Conservation (phyloP, 2,797 vertebrate genomes). For the Balearica regulorum region DNA sequence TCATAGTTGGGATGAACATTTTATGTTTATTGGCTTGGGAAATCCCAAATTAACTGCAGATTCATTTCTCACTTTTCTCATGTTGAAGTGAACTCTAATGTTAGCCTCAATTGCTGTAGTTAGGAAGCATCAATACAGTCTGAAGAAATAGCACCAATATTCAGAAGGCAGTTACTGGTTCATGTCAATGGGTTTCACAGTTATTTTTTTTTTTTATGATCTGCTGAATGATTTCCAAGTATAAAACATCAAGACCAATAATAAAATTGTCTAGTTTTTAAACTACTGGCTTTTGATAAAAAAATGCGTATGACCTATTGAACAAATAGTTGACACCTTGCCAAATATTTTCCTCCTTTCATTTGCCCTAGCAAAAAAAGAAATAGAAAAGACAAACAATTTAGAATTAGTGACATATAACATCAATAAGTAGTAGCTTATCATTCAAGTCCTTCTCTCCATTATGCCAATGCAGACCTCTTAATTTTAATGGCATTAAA, state of each 20-base stretch:
- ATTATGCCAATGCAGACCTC: not conserved
- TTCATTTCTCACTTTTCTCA: not conserved
- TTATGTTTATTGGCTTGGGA: not conserved
- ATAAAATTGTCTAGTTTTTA: not conserved
- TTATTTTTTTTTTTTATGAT: not conserved
- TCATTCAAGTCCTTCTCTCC: not conserved
- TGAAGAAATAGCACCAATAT: not conserved
- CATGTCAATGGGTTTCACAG: not conserved
- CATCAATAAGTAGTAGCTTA: not conserved
- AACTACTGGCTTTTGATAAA: not conserved
- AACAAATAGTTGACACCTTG: not conserved
- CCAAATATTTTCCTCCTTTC: not conserved
- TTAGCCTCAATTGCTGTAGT: not conserved
- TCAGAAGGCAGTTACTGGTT: not conserved
- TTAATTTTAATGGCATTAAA: not conserved
- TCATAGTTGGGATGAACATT: not conserved
- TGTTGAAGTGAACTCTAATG: not conserved
- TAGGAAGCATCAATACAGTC: not conserved
- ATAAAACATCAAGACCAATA: not conserved
- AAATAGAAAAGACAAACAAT: not conserved
- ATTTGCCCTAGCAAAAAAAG: not conserved
- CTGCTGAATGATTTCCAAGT: not conserved
- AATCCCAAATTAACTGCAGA: not conserved
- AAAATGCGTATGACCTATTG: not conserved
- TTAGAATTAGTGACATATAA: not conserved